Percentiles rank a stretch among this genome's conserved stretches.
Evolutionary conservation across 2,113 vertebrate genomes (phyloP).

Genomic region (Meriones unguiculatus): DNA sequence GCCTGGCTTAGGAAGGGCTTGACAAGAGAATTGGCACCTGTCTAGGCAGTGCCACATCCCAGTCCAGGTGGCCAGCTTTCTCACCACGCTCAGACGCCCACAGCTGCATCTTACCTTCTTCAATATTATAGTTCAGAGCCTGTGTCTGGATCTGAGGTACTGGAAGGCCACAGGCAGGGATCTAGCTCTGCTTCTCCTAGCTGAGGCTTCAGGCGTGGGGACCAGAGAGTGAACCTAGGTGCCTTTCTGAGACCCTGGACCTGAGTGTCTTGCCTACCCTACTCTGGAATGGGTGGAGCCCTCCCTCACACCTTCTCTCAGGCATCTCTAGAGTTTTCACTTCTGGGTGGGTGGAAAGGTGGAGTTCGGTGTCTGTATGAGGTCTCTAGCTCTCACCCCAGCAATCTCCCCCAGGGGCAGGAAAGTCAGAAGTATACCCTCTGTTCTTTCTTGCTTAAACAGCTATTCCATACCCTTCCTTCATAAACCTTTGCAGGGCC

Average conservation of each 20-base stretch:
- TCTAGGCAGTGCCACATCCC: neutral
- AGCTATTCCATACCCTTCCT: neutral
- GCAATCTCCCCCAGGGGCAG: neutral
- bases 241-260: neutral
- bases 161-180: neutral
- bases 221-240: neutral
- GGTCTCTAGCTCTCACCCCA: neutral
- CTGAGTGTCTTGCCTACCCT: too few species aligned
- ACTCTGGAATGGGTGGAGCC: neutral
- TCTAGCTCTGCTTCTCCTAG: neutral
- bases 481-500: neutral
- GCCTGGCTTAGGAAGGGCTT: accelerated
- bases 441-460: neutral
- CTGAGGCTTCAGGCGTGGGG: neutral
- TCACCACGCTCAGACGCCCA: accelerated
- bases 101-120: neutral
- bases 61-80: neutral
- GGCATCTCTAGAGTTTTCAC: neutral
- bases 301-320: neutral
- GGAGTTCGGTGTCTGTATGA: too few species aligned
- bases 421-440: neutral
- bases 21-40: accelerated
- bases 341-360: neutral
- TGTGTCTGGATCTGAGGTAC: neutral
- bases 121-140: neutral